Base-by-base conservation (phyloP, 2,797 vertebrate genomes). In the Tokudaia muenninki region DNA sequence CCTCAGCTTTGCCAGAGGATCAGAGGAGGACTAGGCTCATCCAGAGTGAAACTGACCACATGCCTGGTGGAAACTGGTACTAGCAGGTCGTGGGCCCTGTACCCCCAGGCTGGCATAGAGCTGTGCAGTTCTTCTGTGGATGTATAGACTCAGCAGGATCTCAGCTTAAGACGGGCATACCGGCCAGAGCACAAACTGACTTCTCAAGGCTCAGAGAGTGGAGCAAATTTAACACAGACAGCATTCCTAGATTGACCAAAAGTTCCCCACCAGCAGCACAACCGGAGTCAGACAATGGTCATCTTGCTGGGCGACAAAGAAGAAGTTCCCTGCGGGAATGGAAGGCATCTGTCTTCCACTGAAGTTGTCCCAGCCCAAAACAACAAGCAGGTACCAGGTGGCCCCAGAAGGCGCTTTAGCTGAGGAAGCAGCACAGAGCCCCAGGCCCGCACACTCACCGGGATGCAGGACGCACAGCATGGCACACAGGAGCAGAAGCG, bases 401-500 rank as follows among this genome's bases (percentile, higher is more conserved):
- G 13, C 34, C 21, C 59, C 21, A n/a, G 9, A 12, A 19, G 41
- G 87, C 2, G 21, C 47, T 78, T 7, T 3, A n/a, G 74, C 29
- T 47, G 41, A 72, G n/a, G 19, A 72, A 72, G 17, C 70, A 72
- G 37, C n/a, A 26, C 10, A 57, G 44, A 44, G 22, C n/a, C 83
- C 41, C 14, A 0, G 11, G 7, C 47, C 37, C 0, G 7, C 3
- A 37, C 88, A 98, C 97, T 98, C 88, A 98, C 97, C 97, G 0
- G 65, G 74, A 75, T 79, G n/a, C 41, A 95, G 92, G 81, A 95
- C 57, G 3, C 90, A 50, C 63, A 41, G 80, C 29, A n/a, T 47
- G 1, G 61, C 7, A 22, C 87, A 80, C 84, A 97, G 74, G 2
- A 98, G 55, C 86, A 98, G 90, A 26, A 98, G 78, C 26, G 29